Conservation (phyloP, 2,113 vertebrate species). For the Lepidothrix coronata region DNA sequence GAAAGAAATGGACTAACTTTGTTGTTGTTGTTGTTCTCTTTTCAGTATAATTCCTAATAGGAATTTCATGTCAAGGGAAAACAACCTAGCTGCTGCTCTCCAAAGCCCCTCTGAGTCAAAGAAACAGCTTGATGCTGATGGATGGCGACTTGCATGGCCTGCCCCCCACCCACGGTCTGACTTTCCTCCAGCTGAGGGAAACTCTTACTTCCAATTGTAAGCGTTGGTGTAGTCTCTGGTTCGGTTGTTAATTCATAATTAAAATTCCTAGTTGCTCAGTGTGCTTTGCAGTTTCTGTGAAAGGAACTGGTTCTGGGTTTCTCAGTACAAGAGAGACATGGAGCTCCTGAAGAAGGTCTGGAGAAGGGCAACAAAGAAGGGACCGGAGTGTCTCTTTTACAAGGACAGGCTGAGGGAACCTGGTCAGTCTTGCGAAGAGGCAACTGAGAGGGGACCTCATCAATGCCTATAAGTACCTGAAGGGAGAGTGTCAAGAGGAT, state of each 20-base stretch:
- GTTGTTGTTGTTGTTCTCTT: background rate
- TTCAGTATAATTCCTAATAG: background rate
- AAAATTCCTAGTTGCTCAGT: background rate
- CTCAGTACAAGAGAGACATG: background rate
- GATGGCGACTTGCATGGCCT: background rate
- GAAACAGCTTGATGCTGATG: background rate
- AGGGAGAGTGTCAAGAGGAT: background rate
- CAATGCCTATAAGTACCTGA: background rate
- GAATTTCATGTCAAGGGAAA: background rate
- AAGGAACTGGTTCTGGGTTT: background rate
- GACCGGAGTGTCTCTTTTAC: background rate
- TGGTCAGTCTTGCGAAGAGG: background rate
- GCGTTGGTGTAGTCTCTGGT: background rate
- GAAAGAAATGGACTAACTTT: background rate
- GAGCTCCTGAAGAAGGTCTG: background rate
- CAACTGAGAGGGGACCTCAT: rapidly evolving
- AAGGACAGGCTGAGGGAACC: background rate
- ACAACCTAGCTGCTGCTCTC: background rate
- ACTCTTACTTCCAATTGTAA: background rate
- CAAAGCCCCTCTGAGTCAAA: background rate
- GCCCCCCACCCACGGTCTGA: background rate
- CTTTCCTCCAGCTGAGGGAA: background rate
- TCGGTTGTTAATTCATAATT: rapidly evolving
- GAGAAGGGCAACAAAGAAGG: background rate
- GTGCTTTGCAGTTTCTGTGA: background rate